Percentiles rank a stretch among this genome's conserved stretches.
Evolutionary conservation across 2,797 vertebrate genomes (phyloP).

Genomic region (Australoheros facetus): DNA sequence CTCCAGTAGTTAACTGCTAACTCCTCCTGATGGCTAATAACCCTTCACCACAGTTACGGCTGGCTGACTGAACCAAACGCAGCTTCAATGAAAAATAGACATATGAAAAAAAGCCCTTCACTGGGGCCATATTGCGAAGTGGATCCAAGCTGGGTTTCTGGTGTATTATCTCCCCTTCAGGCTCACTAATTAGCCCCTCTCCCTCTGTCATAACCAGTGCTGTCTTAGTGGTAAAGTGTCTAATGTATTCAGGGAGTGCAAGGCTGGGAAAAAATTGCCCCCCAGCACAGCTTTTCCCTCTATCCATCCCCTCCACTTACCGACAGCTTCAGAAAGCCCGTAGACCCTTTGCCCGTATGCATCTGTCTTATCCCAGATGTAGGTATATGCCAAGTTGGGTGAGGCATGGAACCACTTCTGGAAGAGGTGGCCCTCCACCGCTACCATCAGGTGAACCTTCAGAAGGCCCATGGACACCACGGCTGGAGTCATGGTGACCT

Average conservation of each 20-base stretch:
- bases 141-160: slow-evolving; percentile 50
- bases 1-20: slow-evolving; percentile 73
- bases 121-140: slow-evolving; percentile 45
- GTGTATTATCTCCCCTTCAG: slow-evolving; percentile 66
- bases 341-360: slow-evolving; percentile 96
- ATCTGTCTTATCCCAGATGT: slow-evolving; percentile 98
- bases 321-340: slow-evolving; percentile 94
- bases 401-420: slow-evolving; percentile 98
- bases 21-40: slow-evolving; percentile 80
- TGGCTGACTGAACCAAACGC: slow-evolving; percentile 69
- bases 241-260: slow-evolving; percentile 41
- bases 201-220: slow-evolving; percentile 56
- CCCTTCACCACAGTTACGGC: slow-evolving; percentile 74
- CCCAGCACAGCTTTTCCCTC: neutral
- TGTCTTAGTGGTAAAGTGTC: slow-evolving; percentile 49
- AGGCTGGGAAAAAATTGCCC: slow-evolving; percentile 1
- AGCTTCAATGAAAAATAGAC: slow-evolving; percentile 71
- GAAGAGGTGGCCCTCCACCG: slow-evolving; percentile 97
- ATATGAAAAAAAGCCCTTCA: slow-evolving; percentile 53
- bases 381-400: slow-evolving; percentile 96
- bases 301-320: slow-evolving; percentile 64
- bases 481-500: slow-evolving; percentile 97
- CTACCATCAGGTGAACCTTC: slow-evolving; percentile 98
- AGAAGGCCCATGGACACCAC: slow-evolving; percentile 94
- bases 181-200: slow-evolving; percentile 70